Evolutionary conservation across 2,113 vertebrate genomes (phyloP).

Genomic region (Nerophis ophidion): DNA sequence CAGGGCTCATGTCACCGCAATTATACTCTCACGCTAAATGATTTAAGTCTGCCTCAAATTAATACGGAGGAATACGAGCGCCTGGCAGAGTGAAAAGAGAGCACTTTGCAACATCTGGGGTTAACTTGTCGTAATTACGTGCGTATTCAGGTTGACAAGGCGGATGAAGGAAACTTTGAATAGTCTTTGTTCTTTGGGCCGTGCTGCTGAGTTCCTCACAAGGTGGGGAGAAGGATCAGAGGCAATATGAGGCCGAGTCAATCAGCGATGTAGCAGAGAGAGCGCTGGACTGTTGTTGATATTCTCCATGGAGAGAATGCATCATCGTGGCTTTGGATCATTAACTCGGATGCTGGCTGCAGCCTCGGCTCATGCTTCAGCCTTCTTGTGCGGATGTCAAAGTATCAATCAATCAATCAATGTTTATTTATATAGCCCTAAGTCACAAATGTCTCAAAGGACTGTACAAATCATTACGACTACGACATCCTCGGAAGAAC

Average conservation of each 20-base stretch:
- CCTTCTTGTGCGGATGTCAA: slow-evolving; percentile 32
- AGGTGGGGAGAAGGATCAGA: slow-evolving; percentile 25
- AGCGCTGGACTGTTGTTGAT: slow-evolving; percentile 43
- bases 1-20: not conserved
- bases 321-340: slow-evolving; percentile 39
- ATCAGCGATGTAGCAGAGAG: slow-evolving; percentile 41
- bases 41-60: not conserved
- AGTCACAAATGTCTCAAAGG: too few relatives aligned
- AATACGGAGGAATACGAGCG: too few relatives aligned
- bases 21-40: slow-evolving; percentile 7
- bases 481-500: too few relatives aligned
- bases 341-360: slow-evolving; percentile 40
- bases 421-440: too few relatives aligned
- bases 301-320: slow-evolving; percentile 33
- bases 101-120: slow-evolving; percentile 24
- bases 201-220: slow-evolving; percentile 15
- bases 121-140: slow-evolving; percentile 38
- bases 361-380: slow-evolving; percentile 28
- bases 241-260: slow-evolving; percentile 57
- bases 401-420: too few relatives aligned
- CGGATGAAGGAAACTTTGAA: slow-evolving; percentile 52
- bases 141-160: slow-evolving; percentile 38
- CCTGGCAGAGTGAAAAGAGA: slow-evolving; percentile 15
- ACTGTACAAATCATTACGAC: too few relatives aligned
- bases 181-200: slow-evolving; percentile 51